Evolutionary conservation across 2,797 vertebrate genomes (phyloP).

Genomic region (Scolopax bukidnonensis): DNA sequence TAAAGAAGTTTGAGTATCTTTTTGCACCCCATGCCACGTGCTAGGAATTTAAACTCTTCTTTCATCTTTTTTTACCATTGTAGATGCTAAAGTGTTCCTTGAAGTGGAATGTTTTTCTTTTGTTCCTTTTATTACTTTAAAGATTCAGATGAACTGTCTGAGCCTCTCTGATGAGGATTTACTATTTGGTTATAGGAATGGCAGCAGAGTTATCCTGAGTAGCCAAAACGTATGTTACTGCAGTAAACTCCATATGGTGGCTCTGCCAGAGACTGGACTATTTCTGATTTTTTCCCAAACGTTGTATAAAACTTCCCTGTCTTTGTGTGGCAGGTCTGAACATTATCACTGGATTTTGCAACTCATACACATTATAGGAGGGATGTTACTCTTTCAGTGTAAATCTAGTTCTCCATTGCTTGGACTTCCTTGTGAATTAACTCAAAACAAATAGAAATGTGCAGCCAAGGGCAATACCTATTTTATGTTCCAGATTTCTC

Average conservation of each 20-base stretch:
- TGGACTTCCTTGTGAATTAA: neutral
- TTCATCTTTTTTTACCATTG: neutral
- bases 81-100: neutral
- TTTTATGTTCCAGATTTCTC: constrained; percentile 10
- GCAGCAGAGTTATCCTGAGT: constrained; percentile 29
- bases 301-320: constrained; percentile 42
- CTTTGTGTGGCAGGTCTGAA: constrained; percentile 43
- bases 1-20: neutral
- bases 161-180: neutral
- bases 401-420: neutral
- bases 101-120: neutral
- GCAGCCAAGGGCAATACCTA: constrained; percentile 38
- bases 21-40: neutral
- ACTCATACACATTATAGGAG: neutral
- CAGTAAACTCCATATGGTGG: constrained; percentile 61
- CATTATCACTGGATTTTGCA: neutral
- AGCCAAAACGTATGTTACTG: constrained; percentile 54
- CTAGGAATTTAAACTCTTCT: neutral
- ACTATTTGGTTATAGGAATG: constrained; percentile 15
- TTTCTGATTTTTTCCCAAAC: constrained; percentile 15
- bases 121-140: neutral
- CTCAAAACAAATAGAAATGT: constrained; percentile 8
- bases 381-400: neutral
- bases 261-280: constrained; percentile 45
- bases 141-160: neutral